Base-by-base conservation (phyloP, 2,797 vertebrate species). In the Sternotherus odoratus region DNA sequence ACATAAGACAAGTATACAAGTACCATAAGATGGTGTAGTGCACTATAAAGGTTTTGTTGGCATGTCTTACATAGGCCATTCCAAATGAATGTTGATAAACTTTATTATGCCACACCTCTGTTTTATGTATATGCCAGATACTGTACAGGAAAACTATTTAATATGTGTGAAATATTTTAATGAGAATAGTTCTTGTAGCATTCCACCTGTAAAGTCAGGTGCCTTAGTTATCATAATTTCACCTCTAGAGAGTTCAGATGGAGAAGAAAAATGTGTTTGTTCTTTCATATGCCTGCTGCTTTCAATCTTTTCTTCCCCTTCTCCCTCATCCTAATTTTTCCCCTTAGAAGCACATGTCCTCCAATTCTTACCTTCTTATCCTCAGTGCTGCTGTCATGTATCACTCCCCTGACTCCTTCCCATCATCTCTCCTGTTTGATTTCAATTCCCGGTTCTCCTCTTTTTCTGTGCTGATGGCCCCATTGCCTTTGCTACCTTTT, bases 371-470 rank as follows among this genome's bases (percentile, higher is more conserved):
- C 24, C 24, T 24, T 43, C 69, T 15, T 74, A 8, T 26, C 39
- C 36, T 15, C 23, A 74, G 24, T 43, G 36, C 12, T 46, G 21
- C 24, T 74, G 39, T 46, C 39, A 39, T 43, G 66, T 28, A 46
- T 46, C 13, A 26, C 69, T 26, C 66, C 24, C 69, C 23, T 43
- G 24, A 7, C 12, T 43, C 39, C 12, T 46, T 74, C 39, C 39
- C 24, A 74, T 74, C 39, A 4, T 46, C 12, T 15, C 84, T 54
- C 51, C 5, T 24, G n/a, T 74, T 79, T 15, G 15, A 53, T 92
- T 92, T 90, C 60, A 82, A 4, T 87, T 94, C 46, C 33, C 78
- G 54, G 12, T 33, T 89, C 86, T 77, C 46, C 16, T 80, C 9
- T 12, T 77, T 91, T 21, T 85, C 24, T 79, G 3, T 74, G 39